phyloP scores from a whole-genome alignment of 2,888 invertebrate species.

The Scrobipalpa atriplicella region DNA sequence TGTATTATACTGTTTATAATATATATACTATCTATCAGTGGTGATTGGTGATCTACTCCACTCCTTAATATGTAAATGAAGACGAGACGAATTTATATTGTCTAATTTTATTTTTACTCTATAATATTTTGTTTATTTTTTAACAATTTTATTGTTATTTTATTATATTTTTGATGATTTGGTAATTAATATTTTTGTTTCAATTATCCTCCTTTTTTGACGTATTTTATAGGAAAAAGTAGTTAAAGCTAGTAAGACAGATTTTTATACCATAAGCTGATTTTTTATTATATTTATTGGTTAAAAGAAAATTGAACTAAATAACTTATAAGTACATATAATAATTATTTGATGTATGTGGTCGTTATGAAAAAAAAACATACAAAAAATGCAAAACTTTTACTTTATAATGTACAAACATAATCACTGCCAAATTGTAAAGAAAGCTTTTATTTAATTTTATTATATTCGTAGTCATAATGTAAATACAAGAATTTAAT shows the following conservation, averaged over 20 bases:
- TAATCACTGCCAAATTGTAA: not conserved
- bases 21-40: not conserved
- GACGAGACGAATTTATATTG: conserved; percentile 6
- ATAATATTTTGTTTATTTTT: not conserved
- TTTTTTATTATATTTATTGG: too few species aligned
- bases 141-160: not conserved
- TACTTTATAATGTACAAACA: not conserved
- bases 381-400: not conserved
- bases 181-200: not conserved
- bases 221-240: not conserved
- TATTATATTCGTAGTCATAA: too few species aligned
- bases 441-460: too few species aligned
- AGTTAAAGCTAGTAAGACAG: not conserved
- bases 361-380: too few species aligned
- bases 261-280: too few species aligned
- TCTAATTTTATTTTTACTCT: not conserved
- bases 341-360: not conserved
- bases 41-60: not conserved
- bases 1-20: not conserved
- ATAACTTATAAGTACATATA: too few species aligned
- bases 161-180: not conserved
- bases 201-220: not conserved
- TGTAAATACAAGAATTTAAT: too few species aligned
- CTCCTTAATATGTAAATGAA: not conserved
- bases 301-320: too few species aligned